A percentile compares a stretch with the other conserved stretches of the same genome.
phyloP scores from a whole-genome alignment of 2,888 invertebrate species.

The Rotaria socialis region DNA sequence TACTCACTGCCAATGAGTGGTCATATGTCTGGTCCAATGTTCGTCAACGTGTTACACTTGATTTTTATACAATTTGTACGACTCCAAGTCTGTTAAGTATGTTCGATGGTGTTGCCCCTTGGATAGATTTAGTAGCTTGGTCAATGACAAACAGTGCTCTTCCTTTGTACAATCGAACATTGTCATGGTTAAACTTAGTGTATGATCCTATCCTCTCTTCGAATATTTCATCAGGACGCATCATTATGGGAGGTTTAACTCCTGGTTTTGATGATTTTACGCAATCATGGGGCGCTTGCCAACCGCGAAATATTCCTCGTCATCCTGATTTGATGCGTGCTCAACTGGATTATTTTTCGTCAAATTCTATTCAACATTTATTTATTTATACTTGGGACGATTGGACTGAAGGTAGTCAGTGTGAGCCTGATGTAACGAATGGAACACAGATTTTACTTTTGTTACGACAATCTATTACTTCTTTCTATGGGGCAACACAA shows the following conservation, averaged over 20 bases:
- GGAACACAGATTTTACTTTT: neutral
- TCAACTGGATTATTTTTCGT: neutral
- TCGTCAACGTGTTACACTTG: neutral
- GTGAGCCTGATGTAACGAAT: neutral
- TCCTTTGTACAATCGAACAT: neutral
- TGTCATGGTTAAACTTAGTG: neutral
- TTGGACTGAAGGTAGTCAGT: neutral
- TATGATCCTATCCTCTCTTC: neutral
- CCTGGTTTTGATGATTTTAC: neutral
- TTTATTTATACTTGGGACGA: neutral
- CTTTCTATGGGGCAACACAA: neutral
- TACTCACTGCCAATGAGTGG: neutral
- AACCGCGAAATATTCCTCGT: neutral
- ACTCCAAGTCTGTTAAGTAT: neutral
- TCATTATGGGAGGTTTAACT: neutral
- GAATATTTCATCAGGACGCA: neutral
- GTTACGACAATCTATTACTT: neutral
- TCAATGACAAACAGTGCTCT: neutral
- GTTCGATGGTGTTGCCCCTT: neutral
- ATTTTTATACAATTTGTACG: neutral
- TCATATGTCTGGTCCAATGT: neutral
- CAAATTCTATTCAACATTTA: neutral
- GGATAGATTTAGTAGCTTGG: neutral
- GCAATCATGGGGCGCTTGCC: neutral
- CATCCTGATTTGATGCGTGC: neutral